Evolutionary conservation across 2,888 invertebrate genomes (phyloP), one percentile per base, ranked within the genome.

Genomic region (Exephanes ischioxanthus): DNA sequence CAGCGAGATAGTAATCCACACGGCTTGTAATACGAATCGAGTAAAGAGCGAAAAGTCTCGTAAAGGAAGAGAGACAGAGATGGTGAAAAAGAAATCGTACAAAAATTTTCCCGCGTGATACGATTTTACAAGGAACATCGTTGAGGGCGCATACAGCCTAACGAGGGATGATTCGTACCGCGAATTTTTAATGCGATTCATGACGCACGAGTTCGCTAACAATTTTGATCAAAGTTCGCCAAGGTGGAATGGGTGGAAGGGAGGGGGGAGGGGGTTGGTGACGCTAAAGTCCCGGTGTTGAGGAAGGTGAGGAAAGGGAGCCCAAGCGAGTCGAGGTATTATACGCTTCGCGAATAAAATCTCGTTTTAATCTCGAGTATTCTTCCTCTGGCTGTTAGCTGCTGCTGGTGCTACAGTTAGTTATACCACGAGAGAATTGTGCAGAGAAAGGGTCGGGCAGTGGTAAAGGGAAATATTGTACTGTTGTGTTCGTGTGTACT

Each of bases 171-270:
- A 73, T 78, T 83, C 78, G 77, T 79, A 79, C 67, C 22, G 72
- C 6, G 61, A 66, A 85, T 83, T 84, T 83, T 77, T 68, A 55
- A 81, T 78, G 75, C 85, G 48, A 81, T 79, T 82, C 81, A 82
- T 58, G 82, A 79, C 81, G 81, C 75, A 81, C 73, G 77, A 85
- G 77, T 85, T 82, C 78, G 76, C 79, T 71, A 79, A 85, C 81
- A 78, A 79, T 85, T 85, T 82, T 85, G 78, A 81, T 85, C 78
- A 85, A 85, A 85, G 81, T 85, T 85, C 75, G 66, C 30, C 79
- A 70, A 66, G 71, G 19, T 71, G 63, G 30, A 33, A 19, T 6
- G 33, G 58, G 51, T 0, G 51, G 51, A 1, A 53, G 16, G 22
- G 26, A 48, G 26, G 26, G 26, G 26, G 26, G 26, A 26, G 26